A percentile compares a stretch with the other conserved stretches of the same genome.
These are phyloP conservation scores for Steinernema carpocapsae DNA, from an alignment of 2,888 invertebrate species.

Conservation along the genomic window DNA sequence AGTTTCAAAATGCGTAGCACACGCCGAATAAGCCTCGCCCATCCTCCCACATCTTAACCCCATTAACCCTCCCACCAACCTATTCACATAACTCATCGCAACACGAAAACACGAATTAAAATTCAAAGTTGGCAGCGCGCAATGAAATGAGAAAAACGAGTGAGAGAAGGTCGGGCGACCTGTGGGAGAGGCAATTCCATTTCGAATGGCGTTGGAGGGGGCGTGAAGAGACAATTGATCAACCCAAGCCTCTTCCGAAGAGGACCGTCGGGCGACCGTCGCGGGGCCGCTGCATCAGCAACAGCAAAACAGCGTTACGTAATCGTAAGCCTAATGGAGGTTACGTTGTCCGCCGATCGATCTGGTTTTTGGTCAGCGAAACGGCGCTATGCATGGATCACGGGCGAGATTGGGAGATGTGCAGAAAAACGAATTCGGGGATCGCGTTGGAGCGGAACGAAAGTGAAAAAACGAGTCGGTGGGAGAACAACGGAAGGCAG, in stretches of 20 bases:
- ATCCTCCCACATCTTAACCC: too few species aligned
- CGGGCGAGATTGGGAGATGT: background rate
- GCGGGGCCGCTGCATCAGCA: background rate
- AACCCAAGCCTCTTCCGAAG: background rate
- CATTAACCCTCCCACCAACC: too few species aligned
- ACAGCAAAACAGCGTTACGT: constrained; percentile 21
- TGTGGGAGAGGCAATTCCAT: background rate
- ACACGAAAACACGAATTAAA: too few species aligned
- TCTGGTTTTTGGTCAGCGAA: constrained; percentile 12
- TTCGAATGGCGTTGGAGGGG: background rate
- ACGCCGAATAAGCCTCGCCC: too few species aligned
- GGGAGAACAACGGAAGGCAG: background rate
- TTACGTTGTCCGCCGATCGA: constrained; percentile 2
- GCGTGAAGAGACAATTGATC: background rate
- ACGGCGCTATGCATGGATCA: background rate
- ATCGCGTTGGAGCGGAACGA: background rate
- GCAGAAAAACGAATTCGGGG: background rate
- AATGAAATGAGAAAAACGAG: background rate
- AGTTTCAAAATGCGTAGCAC: too few species aligned
- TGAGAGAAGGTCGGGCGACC: background rate
- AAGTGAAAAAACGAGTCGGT: constrained; percentile 15
- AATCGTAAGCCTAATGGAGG: background rate
- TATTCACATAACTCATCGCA: too few species aligned
- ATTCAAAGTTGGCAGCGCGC: too few species aligned
- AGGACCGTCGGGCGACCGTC: background rate